Base-by-base conservation (phyloP, 2,797 vertebrate genomes). In the Aulostomus chinensis region DNA sequence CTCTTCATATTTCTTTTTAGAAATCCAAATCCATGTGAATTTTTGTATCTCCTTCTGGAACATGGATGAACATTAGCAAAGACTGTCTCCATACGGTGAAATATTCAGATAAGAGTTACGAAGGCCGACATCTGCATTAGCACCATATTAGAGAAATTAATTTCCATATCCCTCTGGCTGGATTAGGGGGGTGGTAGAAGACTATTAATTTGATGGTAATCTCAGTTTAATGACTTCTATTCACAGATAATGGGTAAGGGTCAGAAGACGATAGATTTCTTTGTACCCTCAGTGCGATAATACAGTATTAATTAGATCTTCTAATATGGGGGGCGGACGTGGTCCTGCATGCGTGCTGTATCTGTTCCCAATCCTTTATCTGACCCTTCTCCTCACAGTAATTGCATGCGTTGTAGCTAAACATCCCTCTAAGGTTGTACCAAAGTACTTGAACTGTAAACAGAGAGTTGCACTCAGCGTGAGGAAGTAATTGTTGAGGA, bases 151-250 rank as follows among this genome's bases (percentile, higher is more conserved):
- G 5, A 39, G 1, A 51, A 73, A 76, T 74, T 30, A 16, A 80
- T 83, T 81, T 59, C 40, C 50, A 69, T 41, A 52, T 65, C 65
- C 35, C 53, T 51, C 4, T 42, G 38, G 51, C 57, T 4, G 3
- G 58, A 80, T 73, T 67, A 64, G 28, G 59, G 21, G 24, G 8
- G 33, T 4, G 14, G 55, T n/a, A n/a, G n/a, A 49, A 39, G 54
- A 63, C 48, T 53, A 62, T 76, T 75, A 57, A 89, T 81, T 70
- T 82, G 75, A 82, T 80, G 48, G 31, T 76, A 73, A 83, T 85
- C 78, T 83, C 43, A 60, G 33, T 70, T 76, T 65, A 88, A 84
- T 80, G 64, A 68, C 56, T 74, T 73, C 63, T 72, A 72, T 78
- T 86, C 71, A 59, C 48, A 68, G 68, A 74, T 78, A 80, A 81